Evolutionary conservation across 2,797 vertebrate species (phyloP).

Genomic region (Hyperoplus immaculatus): DNA sequence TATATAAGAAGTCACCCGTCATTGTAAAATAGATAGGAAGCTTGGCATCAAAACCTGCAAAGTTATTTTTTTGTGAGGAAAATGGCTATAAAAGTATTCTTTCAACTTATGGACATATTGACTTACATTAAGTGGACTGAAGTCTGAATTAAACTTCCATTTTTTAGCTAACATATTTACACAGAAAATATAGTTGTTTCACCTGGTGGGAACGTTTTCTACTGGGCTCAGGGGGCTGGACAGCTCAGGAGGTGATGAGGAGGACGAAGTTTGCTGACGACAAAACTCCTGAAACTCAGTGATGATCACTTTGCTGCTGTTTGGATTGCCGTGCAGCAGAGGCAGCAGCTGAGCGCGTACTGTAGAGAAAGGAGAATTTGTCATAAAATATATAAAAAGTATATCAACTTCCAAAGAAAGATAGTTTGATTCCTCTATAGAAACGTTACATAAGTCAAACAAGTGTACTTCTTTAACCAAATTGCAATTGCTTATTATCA

Average conservation of each 20-base stretch:
- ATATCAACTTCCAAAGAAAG: neutral
- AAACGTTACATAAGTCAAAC: neutral
- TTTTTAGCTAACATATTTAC: neutral
- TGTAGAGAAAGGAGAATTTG: constrained; percentile 53
- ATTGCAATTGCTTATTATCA: neutral
- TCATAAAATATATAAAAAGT: neutral
- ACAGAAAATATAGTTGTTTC: neutral
- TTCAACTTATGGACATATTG: too few relatives aligned
- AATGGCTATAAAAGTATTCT: too few relatives aligned
- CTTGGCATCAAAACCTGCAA: too few relatives aligned
- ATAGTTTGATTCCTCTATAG: neutral
- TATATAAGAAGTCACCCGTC: too few relatives aligned
- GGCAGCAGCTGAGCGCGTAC: constrained; percentile 92
- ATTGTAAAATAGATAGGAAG: too few relatives aligned
- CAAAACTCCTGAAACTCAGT: constrained; percentile 95
- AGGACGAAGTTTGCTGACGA: constrained; percentile 76
- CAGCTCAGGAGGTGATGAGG: constrained; percentile 64
- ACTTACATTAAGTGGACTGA: too few relatives aligned
- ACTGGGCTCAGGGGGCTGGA: constrained; percentile 72
- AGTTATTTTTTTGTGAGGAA: too few relatives aligned
- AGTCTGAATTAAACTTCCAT: too few relatives aligned
- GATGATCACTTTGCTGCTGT: constrained; percentile 95
- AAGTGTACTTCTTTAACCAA: neutral
- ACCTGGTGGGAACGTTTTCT: constrained; percentile 91
- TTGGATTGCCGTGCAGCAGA: constrained; percentile 93